Evolutionary conservation across 2,888 invertebrate species (phyloP).

Genomic region (Trisateles emortualis): DNA sequence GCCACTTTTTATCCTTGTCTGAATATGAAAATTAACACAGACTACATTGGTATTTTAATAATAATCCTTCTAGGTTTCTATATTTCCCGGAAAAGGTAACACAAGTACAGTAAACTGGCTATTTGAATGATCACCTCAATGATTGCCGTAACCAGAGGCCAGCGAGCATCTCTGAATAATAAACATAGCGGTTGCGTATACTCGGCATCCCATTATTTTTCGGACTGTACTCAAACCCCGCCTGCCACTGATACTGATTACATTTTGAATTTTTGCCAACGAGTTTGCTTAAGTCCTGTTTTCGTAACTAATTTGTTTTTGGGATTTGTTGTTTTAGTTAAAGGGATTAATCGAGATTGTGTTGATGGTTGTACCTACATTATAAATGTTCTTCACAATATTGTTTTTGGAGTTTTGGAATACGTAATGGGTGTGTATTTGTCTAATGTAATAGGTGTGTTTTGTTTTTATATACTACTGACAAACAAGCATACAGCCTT

Average conservation of each 20-base stretch:
- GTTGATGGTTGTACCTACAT: not conserved
- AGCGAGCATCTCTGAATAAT: slow-evolving; percentile 41
- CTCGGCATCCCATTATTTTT: slow-evolving; percentile 35
- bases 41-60: too few relatives aligned
- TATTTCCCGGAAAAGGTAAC: too few relatives aligned
- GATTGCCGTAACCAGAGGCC: slow-evolving; percentile 41
- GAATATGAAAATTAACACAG: too few relatives aligned
- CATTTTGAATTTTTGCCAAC: slow-evolving; percentile 37
- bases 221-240: slow-evolving; percentile 33
- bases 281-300: slow-evolving; percentile 29
- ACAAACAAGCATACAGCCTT: too few relatives aligned
- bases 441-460: too few relatives aligned
- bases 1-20: too few relatives aligned
- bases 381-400: not conserved
- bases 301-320: slow-evolving; percentile 9
- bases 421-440: too few relatives aligned
- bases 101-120: slow-evolving; percentile 18
- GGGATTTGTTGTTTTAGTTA: slow-evolving; percentile 2
- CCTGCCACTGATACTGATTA: slow-evolving; percentile 22
- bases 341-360: not conserved
- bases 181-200: slow-evolving; percentile 34
- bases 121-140: slow-evolving; percentile 42
- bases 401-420: too few relatives aligned
- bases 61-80: too few relatives aligned
- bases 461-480: too few relatives aligned